phyloP scores from a whole-genome alignment of 1,140 invertebrate species.

The Megalonaias nervosa region DNA sequence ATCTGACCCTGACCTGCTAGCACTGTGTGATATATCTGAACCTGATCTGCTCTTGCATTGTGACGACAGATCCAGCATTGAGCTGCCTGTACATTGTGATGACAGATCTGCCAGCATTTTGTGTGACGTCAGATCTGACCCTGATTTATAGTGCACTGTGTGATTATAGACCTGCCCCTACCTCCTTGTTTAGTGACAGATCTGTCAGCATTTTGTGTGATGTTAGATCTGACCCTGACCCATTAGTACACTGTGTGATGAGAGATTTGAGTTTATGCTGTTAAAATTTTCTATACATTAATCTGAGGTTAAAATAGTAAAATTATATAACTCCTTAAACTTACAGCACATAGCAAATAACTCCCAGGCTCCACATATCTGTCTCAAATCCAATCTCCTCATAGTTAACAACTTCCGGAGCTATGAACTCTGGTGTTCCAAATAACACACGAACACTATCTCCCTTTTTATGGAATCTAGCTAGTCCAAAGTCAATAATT shows the following conservation, averaged over 20 bases:
- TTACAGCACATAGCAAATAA: constrained; percentile 95
- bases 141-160: not conserved
- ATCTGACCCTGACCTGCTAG: too few species aligned
- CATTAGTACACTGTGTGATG: too few species aligned
- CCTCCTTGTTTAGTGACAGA: too few species aligned
- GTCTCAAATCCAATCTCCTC: constrained; percentile 88
- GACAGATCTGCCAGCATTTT: too few species aligned
- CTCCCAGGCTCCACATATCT: constrained; percentile 97
- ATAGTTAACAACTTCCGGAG: constrained; percentile 94
- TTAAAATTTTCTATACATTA: too few species aligned
- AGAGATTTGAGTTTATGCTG: too few species aligned
- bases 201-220: too few species aligned
- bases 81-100: too few species aligned
- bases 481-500: constrained; percentile 54
- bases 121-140: not conserved
- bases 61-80: not conserved
- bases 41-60: too few species aligned
- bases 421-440: constrained; percentile 94
- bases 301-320: too few species aligned
- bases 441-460: constrained; percentile 84
- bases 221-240: not conserved
- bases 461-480: constrained; percentile 77
- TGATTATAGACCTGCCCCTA: too few species aligned
- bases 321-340: constrained; percentile 60
- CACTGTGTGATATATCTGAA: too few species aligned